Base-by-base conservation (phyloP, 30 jellyfish, hydroid and myxozoan genomes). In the Aurelia sp. region DNA sequence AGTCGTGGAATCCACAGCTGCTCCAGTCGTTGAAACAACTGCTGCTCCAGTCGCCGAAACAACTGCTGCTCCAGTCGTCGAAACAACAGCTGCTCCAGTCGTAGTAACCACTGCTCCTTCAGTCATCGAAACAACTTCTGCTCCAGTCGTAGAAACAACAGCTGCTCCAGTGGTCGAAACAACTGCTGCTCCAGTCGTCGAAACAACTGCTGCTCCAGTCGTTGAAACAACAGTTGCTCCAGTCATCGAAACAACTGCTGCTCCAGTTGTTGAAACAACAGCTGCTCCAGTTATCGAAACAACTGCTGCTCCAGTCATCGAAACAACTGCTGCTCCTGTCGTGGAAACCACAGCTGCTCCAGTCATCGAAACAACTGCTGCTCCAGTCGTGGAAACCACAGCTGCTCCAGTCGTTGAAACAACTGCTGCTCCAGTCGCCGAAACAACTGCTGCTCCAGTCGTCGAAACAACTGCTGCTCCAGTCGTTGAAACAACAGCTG, bases 311-410 rank as follows among this genome's bases (percentile, higher is more conserved):
- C 76, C 76, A 48, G 62, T 63, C 35, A 40, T 23, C 6, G 76
- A 76, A 47, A 55, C 79, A 6, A 59, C 76, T 1, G 60, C 78
- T 48, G 78, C 75, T 51, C 73, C 87, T 21, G 19, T 41, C 30
- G 76, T 18, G 4, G 62, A 76, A 63, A 76, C 87, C 0, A 76
- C 87, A 0, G 87, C 87, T 12, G 87, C 78, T 76, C 73, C 87
- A 10, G 76, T 63, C 60, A 65, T 53, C 13, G 87, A 76, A 57
- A 76, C 87, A 52, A 76, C 87, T 5, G 87, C 87, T 48, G 87
- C 84, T 10, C 69, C 84, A 31, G 70, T 31, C 37, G 84, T 73
- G 0, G 71, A 44, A 31, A 73, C 71, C 2, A 73, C 65, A 51
- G 76, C 66, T 16, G 78, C 87, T 21, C 87, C 87, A 53, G 76